Conservation (phyloP, 2,888 invertebrate genomes). For the Lithophane leautieri region DNA sequence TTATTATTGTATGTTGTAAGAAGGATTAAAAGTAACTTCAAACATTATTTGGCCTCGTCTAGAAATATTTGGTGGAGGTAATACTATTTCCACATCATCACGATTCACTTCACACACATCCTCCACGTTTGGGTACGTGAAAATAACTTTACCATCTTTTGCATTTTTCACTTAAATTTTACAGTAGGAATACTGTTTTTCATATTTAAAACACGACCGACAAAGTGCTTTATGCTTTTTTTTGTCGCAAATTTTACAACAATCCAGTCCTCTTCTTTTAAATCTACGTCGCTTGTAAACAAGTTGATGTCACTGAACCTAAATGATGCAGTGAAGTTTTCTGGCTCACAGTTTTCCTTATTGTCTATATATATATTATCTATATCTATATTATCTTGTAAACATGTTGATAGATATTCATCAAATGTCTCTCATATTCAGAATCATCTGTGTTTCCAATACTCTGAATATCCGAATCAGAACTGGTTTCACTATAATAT, state of each 20-base stretch:
- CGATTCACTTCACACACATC: slow-evolving; percentile 52
- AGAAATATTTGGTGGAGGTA: slow-evolving; percentile 25
- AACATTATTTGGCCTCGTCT: too few relatives aligned
- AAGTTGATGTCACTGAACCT: not conserved
- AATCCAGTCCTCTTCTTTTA: slow-evolving; percentile 51
- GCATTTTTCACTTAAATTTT: slow-evolving; percentile 54
- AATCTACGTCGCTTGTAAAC: slow-evolving; percentile 29
- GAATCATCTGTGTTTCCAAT: slow-evolving; percentile 12
- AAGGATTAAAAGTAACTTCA: too few relatives aligned
- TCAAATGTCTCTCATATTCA: slow-evolving; percentile 3
- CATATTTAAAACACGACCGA: slow-evolving; percentile 37
- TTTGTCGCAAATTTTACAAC: slow-evolving; percentile 47
- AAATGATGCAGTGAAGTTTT: slow-evolving; percentile 5
- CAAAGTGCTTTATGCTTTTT: slow-evolving; percentile 43
- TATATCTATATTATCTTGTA: not conserved
- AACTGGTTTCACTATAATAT: slow-evolving; percentile 17
- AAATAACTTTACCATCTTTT: slow-evolving; percentile 39
- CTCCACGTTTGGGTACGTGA: slow-evolving; percentile 52
- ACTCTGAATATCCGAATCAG: slow-evolving; percentile 1
- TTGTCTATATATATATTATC: not conserved
- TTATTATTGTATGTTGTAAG: too few relatives aligned
- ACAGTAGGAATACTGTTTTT: slow-evolving; percentile 50
- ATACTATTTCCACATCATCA: slow-evolving; percentile 51
- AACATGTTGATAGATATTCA: slow-evolving; percentile 22
- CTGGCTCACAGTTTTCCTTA: slow-evolving; percentile 18